Conservation (phyloP, 2,797 vertebrate species). For the Sparus aurata region DNA sequence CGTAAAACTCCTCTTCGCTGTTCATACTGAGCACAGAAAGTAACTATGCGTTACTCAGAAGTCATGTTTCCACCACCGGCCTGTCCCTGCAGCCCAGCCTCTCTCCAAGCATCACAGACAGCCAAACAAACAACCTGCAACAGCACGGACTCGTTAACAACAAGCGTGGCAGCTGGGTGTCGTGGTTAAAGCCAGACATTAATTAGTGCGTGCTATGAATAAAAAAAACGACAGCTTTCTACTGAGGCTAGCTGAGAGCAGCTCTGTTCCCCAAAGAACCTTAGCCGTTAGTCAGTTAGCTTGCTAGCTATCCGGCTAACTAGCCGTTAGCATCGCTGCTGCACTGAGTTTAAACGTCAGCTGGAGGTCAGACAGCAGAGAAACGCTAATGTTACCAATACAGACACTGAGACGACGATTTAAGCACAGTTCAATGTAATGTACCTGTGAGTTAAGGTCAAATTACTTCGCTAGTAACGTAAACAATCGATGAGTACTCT, state of each 20-base stretch:
- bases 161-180: not conserved
- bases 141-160: conserved; percentile 52
- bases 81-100: conserved; percentile 61
- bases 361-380: not conserved
- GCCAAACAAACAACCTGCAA: conserved; percentile 63
- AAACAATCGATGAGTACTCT: conserved; percentile 66
- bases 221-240: not conserved
- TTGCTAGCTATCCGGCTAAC: conserved; percentile 35
- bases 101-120: conserved; percentile 67
- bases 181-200: not conserved
- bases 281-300: conserved; percentile 40
- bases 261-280: conserved; percentile 17
- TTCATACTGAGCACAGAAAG: conserved; percentile 88
- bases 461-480: conserved; percentile 41
- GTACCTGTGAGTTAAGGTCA: conserved; percentile 71
- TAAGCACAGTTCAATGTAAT: not conserved
- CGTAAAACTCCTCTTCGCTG: conserved; percentile 98
- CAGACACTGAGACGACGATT: not conserved
- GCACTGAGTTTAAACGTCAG: conserved; percentile 25
- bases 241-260: not conserved
- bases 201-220: not conserved
- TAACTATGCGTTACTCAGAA: conserved; percentile 72
- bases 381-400: conserved; percentile 7
- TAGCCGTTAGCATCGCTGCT: conserved; percentile 62
- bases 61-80: conserved; percentile 75